Evolutionary conservation across 1,140 invertebrate genomes (phyloP), one percentile per base, ranked within the genome.

Genomic region (Matsumurasca onukii): DNA sequence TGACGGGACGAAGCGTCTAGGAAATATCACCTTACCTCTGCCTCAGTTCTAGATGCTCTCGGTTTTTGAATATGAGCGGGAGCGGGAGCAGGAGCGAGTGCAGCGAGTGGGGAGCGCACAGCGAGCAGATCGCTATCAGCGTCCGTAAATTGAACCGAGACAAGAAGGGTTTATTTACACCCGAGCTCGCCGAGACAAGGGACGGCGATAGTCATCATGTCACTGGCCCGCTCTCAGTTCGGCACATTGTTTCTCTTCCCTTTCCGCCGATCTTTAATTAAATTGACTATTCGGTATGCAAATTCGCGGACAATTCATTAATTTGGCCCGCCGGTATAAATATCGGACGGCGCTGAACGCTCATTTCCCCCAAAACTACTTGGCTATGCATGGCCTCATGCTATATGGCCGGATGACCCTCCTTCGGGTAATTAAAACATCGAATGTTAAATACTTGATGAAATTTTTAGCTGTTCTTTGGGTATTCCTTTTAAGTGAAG

Each of bases 81-180:
- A 27, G 29, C 15, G 22, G 5, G 17, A 3, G 55, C 55, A 3
- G 51, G 5, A 39, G 34, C 34, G 34, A 5, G 20, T 5, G 17
- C 24, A 5, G 51, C 55, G 55, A 24, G 55, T 17, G 22, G 24
- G 55, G 55, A 9, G 51, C 5, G 24, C 51, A 25, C 22, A 9
- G 51, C 24, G 9, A 9, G 20, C 31, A 45, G 62, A 65, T 65
- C 62, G 31, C 62, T 65, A 65, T 65, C 62, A 17, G 25, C 31
- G 24, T 45, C 62, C 31, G 62, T 65, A 65, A 65, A 65, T 65
- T 65, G 62, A 65, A 45, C 62, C 17, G 20, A 65, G 62, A 65
- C 62, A 65, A 65, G 62, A 45, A 65, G 27, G 34, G 31, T 45
- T 65, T 65, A 65, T 65, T 65, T 65, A 65, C 34, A 65, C 24